Conservation (phyloP, 2,797 vertebrate genomes). For the Linurgus olivaceus region DNA sequence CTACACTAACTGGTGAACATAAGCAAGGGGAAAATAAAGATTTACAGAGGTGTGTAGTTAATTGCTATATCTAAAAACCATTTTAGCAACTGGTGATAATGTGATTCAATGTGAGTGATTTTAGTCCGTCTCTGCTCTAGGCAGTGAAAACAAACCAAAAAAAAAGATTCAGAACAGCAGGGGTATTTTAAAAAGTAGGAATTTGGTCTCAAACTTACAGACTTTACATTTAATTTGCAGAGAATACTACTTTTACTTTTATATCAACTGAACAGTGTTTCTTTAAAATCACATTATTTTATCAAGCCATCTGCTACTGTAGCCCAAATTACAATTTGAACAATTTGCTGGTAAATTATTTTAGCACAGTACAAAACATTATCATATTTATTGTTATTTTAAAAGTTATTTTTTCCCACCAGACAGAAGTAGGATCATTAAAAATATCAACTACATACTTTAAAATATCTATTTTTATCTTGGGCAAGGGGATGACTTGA, state of each 20-base stretch:
- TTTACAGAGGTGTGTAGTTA: not conserved
- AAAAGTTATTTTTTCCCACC: not conserved
- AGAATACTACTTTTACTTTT: not conserved
- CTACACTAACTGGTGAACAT: not conserved
- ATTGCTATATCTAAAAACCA: not conserved
- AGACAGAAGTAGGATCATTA: not conserved
- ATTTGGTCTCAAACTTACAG: not conserved
- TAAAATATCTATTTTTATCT: constrained; percentile 44
- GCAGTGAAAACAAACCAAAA: not conserved
- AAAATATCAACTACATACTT: constrained; percentile 4
- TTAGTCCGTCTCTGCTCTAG: not conserved
- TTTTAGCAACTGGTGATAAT: not conserved
- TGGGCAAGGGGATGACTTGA: constrained; percentile 18
- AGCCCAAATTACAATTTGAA: constrained; percentile 22
- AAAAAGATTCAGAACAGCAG: not conserved
- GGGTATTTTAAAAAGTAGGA: not conserved
- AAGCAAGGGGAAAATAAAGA: not conserved
- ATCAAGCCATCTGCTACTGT: not conserved
- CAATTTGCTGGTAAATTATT: constrained; percentile 3
- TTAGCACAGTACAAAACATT: not conserved
- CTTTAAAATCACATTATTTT: constrained; percentile 24
- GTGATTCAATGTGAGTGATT: not conserved
- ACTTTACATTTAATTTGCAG: not conserved
- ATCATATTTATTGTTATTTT: not conserved
- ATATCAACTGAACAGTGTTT: not conserved